phyloP scores from a whole-genome alignment of 1,140 invertebrate genomes.

The Drosophila ananassae region DNA sequence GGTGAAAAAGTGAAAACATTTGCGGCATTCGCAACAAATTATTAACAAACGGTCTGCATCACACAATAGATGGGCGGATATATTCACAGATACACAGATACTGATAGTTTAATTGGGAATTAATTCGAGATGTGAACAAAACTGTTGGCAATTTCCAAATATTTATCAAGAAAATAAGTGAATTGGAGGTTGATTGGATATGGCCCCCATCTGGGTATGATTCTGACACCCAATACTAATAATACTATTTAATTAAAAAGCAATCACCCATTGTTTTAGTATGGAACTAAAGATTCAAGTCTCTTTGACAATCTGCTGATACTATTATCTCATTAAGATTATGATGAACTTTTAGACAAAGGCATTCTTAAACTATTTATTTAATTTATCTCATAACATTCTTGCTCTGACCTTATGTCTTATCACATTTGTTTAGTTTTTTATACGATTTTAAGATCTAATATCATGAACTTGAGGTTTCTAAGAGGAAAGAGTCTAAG shows the following conservation, averaged over 20 bases:
- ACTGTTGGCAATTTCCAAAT: not conserved
- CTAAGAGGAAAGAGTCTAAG: no score
- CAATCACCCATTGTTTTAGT: not conserved
- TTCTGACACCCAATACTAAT: not conserved
- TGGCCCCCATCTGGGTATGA: not conserved
- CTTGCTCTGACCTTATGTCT: not conserved
- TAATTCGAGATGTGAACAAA: not conserved
- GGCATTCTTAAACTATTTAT: not conserved
- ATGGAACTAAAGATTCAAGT: not conserved
- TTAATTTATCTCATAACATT: not conserved
- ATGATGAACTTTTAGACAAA: not conserved
- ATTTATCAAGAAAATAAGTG: not conserved
- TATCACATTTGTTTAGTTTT: not conserved
- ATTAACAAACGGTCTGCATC: constrained; percentile 6
- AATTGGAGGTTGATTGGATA: not conserved
- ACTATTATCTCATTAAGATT: not conserved
- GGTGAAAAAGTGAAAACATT: constrained; percentile 58
- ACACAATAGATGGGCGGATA: not conserved
- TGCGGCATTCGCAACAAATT: constrained; percentile 9
- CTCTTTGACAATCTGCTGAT: not conserved
- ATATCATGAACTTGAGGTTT: no score
- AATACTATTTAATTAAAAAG: not conserved
- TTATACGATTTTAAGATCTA: no score
- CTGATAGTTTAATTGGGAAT: not conserved
- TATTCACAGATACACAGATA: not conserved